phyloP scores from a whole-genome alignment of 2,797 vertebrate species.

The Champsocephalus gunnari region DNA sequence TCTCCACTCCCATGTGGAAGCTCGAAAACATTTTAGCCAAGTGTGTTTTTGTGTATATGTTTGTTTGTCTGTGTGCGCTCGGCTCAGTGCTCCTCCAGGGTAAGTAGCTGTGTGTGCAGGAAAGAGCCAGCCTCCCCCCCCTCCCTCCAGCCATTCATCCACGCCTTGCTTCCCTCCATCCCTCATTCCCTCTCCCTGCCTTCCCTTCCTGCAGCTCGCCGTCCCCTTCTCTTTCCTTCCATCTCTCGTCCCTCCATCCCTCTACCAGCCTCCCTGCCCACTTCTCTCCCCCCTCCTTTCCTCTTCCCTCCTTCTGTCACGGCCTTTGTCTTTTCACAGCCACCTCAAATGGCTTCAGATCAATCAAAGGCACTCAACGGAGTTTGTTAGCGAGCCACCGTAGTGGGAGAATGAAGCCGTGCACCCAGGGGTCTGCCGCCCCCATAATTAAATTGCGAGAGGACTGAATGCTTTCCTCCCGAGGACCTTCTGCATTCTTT shows the following conservation, averaged over 20 bases:
- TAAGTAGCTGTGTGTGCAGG: constrained; percentile 30
- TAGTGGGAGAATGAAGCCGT: constrained; percentile 61
- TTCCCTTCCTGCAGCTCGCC: constrained; percentile 4
- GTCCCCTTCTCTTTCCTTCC: constrained; percentile 1
- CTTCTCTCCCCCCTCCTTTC: not conserved
- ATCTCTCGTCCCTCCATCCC: constrained; percentile 5
- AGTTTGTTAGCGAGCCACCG: constrained; percentile 74
- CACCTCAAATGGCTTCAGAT: constrained; percentile 69
- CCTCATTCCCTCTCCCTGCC: constrained; percentile 42
- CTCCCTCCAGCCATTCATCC: constrained; percentile 56
- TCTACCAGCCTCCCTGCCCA: constrained; percentile 5
- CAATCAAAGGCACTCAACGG: constrained; percentile 73
- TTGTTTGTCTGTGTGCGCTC: not conserved
- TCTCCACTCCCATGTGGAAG: constrained; percentile 58
- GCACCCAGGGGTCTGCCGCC: constrained; percentile 64
- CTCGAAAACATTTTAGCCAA: constrained; percentile 53
- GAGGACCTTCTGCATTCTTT: constrained; percentile 56
- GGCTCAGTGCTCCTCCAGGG: constrained; percentile 27
- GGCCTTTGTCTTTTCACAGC: constrained; percentile 68
- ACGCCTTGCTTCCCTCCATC: constrained; percentile 46
- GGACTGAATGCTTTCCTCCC: constrained; percentile 67
- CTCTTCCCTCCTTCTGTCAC: constrained; percentile 48
- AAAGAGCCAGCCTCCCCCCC: constrained; percentile 40
- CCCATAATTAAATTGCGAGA: constrained; percentile 78
- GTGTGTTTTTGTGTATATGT: constrained; percentile 49